phyloP scores from a whole-genome alignment of 2,113 vertebrate species.

The Rhabdomys dilectus region DNA sequence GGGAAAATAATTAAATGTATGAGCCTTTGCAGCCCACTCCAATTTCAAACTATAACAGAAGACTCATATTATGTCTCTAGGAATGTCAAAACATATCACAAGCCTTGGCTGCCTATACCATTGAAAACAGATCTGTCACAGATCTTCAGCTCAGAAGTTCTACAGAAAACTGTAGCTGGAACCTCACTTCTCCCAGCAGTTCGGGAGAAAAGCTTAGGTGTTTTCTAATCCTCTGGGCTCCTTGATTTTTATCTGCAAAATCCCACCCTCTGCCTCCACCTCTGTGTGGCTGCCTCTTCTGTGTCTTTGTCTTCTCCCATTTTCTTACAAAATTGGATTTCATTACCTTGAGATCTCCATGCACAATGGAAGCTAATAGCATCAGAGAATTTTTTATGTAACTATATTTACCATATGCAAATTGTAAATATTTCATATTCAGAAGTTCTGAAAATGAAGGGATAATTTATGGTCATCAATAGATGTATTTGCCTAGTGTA shows the following conservation, averaged over 20 bases:
- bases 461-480: not conserved
- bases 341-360: not conserved
- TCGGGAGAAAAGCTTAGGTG: not conserved
- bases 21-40: not conserved
- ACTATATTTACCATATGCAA: not conserved
- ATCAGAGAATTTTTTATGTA: not conserved
- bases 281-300: not conserved
- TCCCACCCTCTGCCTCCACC: not conserved
- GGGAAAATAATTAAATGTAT: not conserved
- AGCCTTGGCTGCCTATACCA: not conserved
- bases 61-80: not conserved
- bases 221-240: not conserved
- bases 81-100: not conserved
- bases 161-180: not conserved
- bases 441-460: not conserved
- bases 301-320: not conserved
- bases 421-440: not conserved
- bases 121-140: not conserved
- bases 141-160: not conserved
- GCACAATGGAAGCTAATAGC: not conserved
- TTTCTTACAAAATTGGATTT: not conserved
- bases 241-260: accelerated
- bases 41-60: not conserved
- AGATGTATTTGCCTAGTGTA: not conserved
- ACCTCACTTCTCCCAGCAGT: accelerated